Evolutionary conservation across 2,113 vertebrate species (phyloP).

Genomic region (Petroica traversi): DNA sequence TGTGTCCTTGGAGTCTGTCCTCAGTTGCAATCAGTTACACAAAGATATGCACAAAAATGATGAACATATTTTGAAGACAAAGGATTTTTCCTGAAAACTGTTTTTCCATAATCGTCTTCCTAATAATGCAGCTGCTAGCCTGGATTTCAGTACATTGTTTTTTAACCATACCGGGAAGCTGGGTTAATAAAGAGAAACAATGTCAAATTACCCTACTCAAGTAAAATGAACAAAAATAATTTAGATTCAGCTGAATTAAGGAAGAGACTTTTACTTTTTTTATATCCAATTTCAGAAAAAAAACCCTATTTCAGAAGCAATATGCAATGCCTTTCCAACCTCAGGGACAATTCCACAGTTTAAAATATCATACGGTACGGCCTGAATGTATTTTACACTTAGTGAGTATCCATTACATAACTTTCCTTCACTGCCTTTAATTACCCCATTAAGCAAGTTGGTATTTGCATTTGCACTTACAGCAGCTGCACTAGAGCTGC

Average conservation of each 20-base stretch:
- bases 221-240: background rate
- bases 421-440: conserved; percentile 16
- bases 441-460: conserved; percentile 30
- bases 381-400: background rate
- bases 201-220: background rate
- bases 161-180: background rate
- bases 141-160: background rate
- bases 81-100: background rate
- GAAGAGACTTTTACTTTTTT: background rate
- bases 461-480: conserved; percentile 25
- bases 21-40: background rate
- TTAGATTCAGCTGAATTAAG: background rate
- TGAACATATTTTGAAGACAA: background rate
- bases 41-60: background rate
- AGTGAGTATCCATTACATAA: background rate
- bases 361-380: background rate
- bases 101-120: background rate
- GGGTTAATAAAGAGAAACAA: background rate
- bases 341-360: background rate
- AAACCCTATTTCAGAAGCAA: background rate
- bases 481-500: conserved; percentile 28
- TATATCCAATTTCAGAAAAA: background rate
- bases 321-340: background rate
- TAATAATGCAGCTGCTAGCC: background rate
- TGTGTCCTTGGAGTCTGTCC: background rate